Evolutionary conservation across 2,797 vertebrate genomes (phyloP).

Genomic region (Amphiprion clarkii): DNA sequence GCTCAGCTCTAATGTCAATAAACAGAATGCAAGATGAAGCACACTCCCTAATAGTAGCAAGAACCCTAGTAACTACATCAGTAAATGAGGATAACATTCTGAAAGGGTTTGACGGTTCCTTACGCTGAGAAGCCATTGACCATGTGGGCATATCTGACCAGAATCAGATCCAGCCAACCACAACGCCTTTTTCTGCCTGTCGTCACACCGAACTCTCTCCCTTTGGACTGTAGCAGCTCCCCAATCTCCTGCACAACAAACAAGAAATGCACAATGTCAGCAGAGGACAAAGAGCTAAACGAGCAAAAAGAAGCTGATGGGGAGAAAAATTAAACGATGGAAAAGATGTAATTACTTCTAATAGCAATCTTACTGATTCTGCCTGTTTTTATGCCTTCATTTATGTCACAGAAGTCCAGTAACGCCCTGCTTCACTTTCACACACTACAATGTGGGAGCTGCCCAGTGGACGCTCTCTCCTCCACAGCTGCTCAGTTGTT

Average conservation of each 20-base stretch:
- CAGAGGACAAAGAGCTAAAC: not conserved
- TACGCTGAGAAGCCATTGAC: constrained; percentile 90
- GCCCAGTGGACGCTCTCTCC: not conserved
- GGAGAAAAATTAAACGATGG: not conserved
- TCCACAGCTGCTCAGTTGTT: not conserved
- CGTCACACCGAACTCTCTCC: constrained; percentile 87
- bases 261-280: not conserved
- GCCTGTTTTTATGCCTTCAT: not conserved
- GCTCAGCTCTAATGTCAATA: not conserved
- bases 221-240: constrained; percentile 82
- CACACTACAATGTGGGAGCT: not conserved
- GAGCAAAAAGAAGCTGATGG: not conserved
- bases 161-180: constrained; percentile 89
- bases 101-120: constrained; percentile 48
- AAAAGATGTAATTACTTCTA: not conserved
- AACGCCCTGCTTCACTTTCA: not conserved
- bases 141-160: constrained; percentile 90
- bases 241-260: constrained; percentile 78
- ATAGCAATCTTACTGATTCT: not conserved
- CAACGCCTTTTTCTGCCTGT: constrained; percentile 87
- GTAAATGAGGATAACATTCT: not conserved
- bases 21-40: not conserved
- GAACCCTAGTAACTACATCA: not conserved
- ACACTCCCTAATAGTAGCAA: not conserved
- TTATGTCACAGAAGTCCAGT: not conserved